These are phyloP conservation scores for Echinarachnius parma DNA, from an alignment of 53 echinoderm and acorn worm species.

Conservation along the genomic window DNA sequence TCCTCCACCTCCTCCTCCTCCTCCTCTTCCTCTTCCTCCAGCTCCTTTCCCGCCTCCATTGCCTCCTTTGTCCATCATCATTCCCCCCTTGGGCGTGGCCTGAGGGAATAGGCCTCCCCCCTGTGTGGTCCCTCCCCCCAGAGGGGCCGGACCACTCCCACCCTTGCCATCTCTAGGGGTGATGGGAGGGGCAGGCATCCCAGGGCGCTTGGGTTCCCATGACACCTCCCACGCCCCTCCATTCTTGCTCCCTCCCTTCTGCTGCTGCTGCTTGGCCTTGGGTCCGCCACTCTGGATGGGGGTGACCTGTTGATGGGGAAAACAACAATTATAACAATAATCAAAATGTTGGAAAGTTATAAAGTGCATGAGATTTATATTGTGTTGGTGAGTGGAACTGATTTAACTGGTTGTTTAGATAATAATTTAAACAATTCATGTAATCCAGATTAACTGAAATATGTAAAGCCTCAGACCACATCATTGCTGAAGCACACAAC, in stretches of 20 bases:
- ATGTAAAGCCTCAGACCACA: too few relatives aligned
- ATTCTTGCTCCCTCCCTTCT: background rate
- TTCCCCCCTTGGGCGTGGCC: constrained; percentile 25
- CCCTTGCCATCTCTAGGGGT: constrained; percentile 28
- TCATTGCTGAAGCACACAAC: too few relatives aligned
- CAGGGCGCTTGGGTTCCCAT: constrained; percentile 55
- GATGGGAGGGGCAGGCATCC: constrained; percentile 42
- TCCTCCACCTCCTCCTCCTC: constrained; percentile 18
- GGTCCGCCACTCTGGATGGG: constrained; percentile 15
- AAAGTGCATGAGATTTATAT: too few relatives aligned
- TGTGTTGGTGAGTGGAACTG: too few relatives aligned
- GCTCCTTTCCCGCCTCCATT: background rate
- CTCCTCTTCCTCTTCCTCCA: constrained; percentile 1
- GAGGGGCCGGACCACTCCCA: background rate
- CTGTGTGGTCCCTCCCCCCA: constrained; percentile 6
- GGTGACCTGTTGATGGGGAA: too few relatives aligned
- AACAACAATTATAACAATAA: too few relatives aligned
- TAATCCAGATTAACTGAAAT: too few relatives aligned
- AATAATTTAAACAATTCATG: too few relatives aligned
- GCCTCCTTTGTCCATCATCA: constrained; percentile 9
- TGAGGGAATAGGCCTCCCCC: constrained; percentile 25
- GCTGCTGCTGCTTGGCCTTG: constrained; percentile 11
- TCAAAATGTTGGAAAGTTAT: background rate
- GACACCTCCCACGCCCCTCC: constrained; percentile 55
- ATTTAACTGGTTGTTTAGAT: too few relatives aligned